Evolutionary conservation across 2,113 vertebrate genomes (phyloP).

Genomic region (Nothobranchius kuhntae): DNA sequence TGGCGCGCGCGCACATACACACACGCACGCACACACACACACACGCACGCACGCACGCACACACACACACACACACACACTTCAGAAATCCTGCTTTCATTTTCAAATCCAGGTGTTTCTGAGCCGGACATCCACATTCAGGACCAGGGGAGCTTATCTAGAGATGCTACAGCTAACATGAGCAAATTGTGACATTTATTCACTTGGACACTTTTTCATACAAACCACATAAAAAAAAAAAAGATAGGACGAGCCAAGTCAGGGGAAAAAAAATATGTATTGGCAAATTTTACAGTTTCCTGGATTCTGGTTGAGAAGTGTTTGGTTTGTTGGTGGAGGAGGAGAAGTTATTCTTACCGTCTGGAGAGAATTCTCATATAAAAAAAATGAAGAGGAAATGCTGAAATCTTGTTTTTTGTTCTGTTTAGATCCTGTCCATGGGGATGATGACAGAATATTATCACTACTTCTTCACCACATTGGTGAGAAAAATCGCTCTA

Average conservation of each 20-base stretch:
- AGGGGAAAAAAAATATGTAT: background rate
- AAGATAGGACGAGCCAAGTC: slow-evolving; percentile 19
- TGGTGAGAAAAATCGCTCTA: slow-evolving; percentile 82
- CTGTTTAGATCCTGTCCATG: slow-evolving; percentile 91
- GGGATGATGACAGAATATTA: slow-evolving; percentile 99
- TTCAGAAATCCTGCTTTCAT: slow-evolving; percentile 47
- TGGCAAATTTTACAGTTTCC: slow-evolving; percentile 2
- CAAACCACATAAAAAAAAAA: slow-evolving; percentile 19
- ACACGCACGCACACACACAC: too few species aligned
- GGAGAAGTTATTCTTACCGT: slow-evolving; percentile 6
- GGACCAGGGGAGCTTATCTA: slow-evolving; percentile 46
- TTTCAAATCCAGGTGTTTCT: slow-evolving; percentile 50
- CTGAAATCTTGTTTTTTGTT: slow-evolving; percentile 19
- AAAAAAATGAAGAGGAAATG: too few species aligned
- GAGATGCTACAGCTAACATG: slow-evolving; percentile 20
- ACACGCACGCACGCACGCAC: too few species aligned
- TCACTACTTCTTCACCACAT: slow-evolving; percentile 97
- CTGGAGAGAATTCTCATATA: background rate
- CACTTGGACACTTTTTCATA: slow-evolving; percentile 3
- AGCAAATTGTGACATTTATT: slow-evolving; percentile 31
- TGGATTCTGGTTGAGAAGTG: background rate
- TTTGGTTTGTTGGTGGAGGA: background rate
- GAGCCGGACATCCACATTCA: slow-evolving; percentile 38
- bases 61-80: background rate
- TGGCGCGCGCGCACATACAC: too few species aligned